Percentiles rank a stretch among this genome's conserved stretches.
Evolutionary conservation across 2,888 invertebrate species (phyloP).

Genomic region (Drosophila borealis): DNA sequence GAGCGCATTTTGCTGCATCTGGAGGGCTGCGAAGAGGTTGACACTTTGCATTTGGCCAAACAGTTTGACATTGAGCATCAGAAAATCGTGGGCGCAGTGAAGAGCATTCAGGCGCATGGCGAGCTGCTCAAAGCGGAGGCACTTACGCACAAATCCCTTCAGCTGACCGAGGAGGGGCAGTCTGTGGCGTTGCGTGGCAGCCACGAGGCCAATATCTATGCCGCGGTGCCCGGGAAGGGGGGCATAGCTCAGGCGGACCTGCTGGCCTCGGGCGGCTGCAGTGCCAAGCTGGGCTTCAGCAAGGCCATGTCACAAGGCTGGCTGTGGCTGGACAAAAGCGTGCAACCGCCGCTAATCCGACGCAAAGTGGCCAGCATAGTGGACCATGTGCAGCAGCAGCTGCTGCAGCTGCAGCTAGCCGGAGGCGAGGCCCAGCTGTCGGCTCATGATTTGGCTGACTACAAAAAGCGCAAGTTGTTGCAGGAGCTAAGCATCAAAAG

Average conservation of each 20-base stretch:
- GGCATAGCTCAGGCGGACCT: no score
- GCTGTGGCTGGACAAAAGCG: conserved; percentile 48
- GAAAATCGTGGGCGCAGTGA: no score
- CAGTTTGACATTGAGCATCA: no score
- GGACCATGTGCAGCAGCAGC: conserved; percentile 89
- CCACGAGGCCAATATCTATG: conserved; percentile 85
- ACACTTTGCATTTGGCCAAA: no score
- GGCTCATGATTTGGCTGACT: conserved; percentile 91
- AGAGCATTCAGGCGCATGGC: conserved; percentile 88
- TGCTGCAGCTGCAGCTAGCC: conserved; percentile 86
- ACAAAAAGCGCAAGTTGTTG: conserved; percentile 94
- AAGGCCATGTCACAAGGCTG: conserved; percentile 94
- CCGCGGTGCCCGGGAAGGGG: no score
- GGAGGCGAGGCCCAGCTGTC: conserved; percentile 85
- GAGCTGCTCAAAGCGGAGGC: conserved; percentile 90
- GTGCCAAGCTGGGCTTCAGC: conserved; percentile 91
- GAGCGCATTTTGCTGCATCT: no score
- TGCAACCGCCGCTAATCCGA: conserved; percentile 89
- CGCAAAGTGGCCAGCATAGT: conserved; percentile 89
- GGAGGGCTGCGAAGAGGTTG: no score
- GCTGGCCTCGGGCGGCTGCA: conserved; percentile 85
- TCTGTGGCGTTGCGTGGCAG: conserved; percentile 93
- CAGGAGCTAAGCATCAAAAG: conserved; percentile 91
- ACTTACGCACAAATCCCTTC: conserved; percentile 90
- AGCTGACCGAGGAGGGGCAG: conserved; percentile 95